These are phyloP conservation scores for Auanema sp. DNA, from an alignment of 2,888 invertebrate species.

Conservation along the genomic window DNA sequence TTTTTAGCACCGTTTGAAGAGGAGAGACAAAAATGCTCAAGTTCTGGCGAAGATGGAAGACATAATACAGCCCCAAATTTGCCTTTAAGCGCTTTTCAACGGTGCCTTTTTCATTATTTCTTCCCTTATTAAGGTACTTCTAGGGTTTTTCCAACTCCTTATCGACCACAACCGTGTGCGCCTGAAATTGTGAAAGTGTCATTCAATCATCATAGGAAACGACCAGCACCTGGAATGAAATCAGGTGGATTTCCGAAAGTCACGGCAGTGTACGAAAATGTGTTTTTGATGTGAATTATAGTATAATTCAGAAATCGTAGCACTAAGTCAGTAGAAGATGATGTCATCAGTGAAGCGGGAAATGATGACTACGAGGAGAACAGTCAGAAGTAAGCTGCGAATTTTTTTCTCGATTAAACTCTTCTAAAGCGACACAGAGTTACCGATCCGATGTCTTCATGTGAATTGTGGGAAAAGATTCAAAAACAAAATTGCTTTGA, in stretches of 20 bases:
- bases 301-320: neutral
- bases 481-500: constrained; percentile 30
- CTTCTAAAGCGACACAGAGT: constrained; percentile 18
- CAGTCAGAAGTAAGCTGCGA: constrained; percentile 19
- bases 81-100: constrained; percentile 37
- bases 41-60: constrained; percentile 9
- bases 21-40: constrained; percentile 18
- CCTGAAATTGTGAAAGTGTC: constrained; percentile 33
- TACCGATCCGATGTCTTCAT: constrained; percentile 29
- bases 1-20: constrained; percentile 33
- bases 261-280: neutral
- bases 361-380: constrained; percentile 34
- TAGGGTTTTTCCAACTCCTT: constrained; percentile 38
- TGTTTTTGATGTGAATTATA: constrained; percentile 1
- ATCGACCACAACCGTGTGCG: constrained; percentile 29
- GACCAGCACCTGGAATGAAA: constrained; percentile 8
- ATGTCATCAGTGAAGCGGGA: constrained; percentile 10
- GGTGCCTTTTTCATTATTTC: constrained; percentile 6
- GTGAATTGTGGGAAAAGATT: constrained; percentile 36
- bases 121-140: neutral
- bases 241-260: neutral
- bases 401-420: neutral
- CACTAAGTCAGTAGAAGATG: constrained; percentile 11
- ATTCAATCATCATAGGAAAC: constrained; percentile 35
- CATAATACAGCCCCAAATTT: constrained; percentile 22